Base-by-base conservation (phyloP, 1,140 invertebrate genomes). In the Drosophila parvula region DNA sequence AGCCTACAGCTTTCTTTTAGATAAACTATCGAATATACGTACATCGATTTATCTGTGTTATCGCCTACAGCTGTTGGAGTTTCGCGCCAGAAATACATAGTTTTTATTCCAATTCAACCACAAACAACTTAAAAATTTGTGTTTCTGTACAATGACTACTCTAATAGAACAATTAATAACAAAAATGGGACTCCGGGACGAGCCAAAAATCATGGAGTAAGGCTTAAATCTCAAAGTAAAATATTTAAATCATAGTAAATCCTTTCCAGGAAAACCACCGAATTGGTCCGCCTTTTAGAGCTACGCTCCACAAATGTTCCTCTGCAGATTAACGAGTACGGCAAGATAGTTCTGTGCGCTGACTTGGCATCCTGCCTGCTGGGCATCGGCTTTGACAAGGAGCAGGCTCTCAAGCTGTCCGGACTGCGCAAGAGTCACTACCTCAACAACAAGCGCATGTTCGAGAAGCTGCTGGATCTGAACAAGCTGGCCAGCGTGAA, bases 391-490 rank as follows among this genome's bases (percentile, higher is more conserved):
- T 81, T 90, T n/a, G 91, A 92, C 63, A 85, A 93, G 79, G 91
- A 92, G 50, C 90, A 90, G 36, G 92, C 91, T 3, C 34, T 93
- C 5, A 92, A 92, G 57, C 30, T 93, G 9, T 92, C 92, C 8
- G 86, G 79, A 5, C 44, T 93, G 6, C 86, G 90, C 12, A 92
- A 92, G 77, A 81, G 69, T 5, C 76, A 86, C 38, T 93, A 93
- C 75, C 67, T 84, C 45, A 93, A 92, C 43, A 86, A 90, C 44
- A 90, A 91, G 56, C 91, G 93, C 41, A 92, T 90, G 71, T 86
- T 93, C 16, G 90, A 93, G 64, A 92, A 92, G 65, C 64, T 93
- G 0, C 74, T 93, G 3, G 86, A 92, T 64, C 60, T 93, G 1
- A 91, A 92, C 59, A 92, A 88, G 63, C 55, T 89, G 28, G 61